Conservation (phyloP, 2,888 invertebrate species). For the Griposia aprilina region DNA sequence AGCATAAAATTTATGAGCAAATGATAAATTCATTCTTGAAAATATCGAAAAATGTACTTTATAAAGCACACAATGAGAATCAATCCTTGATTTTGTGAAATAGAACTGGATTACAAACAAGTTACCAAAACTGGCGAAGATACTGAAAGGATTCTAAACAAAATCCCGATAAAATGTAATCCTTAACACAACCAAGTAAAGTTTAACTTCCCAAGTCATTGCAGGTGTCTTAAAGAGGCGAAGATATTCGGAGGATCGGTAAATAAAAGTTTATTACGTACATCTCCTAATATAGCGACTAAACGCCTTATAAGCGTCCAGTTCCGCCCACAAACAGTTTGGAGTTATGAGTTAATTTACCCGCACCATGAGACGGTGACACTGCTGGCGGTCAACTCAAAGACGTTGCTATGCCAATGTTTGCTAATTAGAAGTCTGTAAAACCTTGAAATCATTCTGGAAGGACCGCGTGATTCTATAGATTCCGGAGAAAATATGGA, state of each 20-base stretch:
- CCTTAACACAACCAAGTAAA: constrained; percentile 16
- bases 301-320: constrained; percentile 59
- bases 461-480: background rate
- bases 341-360: constrained; percentile 62
- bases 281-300: constrained; percentile 47
- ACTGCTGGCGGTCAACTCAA: constrained; percentile 37
- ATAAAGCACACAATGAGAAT: background rate
- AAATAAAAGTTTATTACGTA: constrained; percentile 54
- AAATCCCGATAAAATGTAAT: constrained; percentile 16
- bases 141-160: constrained; percentile 19
- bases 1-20: background rate
- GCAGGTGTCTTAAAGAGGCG: constrained; percentile 43
- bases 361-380: constrained; percentile 46
- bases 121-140: constrained; percentile 50
- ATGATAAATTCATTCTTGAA: background rate
- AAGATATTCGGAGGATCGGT: constrained; percentile 53
- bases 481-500: background rate
- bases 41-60: background rate
- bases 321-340: constrained; percentile 56
- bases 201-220: constrained; percentile 23
- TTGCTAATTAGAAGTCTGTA: background rate
- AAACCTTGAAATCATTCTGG: background rate
- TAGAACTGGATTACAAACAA: constrained; percentile 47
- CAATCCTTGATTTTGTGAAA: constrained; percentile 21
- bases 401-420: constrained; percentile 38